phyloP scores from a whole-genome alignment of 2,888 invertebrate genomes.

The Iphiclides podalirius region DNA sequence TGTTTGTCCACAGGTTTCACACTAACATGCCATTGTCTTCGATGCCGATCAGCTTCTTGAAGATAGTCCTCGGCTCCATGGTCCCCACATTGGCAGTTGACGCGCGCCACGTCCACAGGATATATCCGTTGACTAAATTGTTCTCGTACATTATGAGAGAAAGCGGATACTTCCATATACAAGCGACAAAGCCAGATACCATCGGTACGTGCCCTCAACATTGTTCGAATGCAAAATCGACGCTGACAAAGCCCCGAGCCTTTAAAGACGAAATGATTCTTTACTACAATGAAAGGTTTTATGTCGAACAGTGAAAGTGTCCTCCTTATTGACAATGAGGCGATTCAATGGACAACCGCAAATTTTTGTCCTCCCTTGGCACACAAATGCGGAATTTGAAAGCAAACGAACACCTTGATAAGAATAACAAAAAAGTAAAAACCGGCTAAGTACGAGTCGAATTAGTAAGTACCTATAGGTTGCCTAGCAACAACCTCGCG shows the following conservation, averaged over 20 bases:
- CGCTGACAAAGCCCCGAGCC: background rate
- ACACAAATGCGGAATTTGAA: too few relatives aligned
- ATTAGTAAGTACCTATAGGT: too few relatives aligned
- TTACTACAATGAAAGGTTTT: background rate
- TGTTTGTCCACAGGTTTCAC: constrained; percentile 57
- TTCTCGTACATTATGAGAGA: constrained; percentile 61
- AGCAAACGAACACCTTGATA: too few relatives aligned
- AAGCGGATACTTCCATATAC: constrained; percentile 85
- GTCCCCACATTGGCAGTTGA: constrained; percentile 73
- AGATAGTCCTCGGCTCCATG: constrained; percentile 67
- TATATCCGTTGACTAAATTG: constrained; percentile 72
- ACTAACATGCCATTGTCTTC: constrained; percentile 82
- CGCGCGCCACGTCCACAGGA: constrained; percentile 56
- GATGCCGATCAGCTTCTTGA: constrained; percentile 47
- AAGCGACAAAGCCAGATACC: constrained; percentile 92
- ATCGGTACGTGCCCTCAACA: constrained; percentile 76
- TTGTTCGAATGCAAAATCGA: background rate
- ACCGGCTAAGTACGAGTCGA: too few relatives aligned
- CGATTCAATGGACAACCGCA: background rate
- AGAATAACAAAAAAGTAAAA: too few relatives aligned
- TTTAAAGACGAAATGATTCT: background rate
- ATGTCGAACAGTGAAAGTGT: background rate
- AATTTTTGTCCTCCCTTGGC: background rate
- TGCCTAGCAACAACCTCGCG: too few relatives aligned
- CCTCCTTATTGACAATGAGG: background rate